Percentiles rank a stretch among this genome's conserved stretches.
Evolutionary conservation across 2,797 vertebrate genomes (phyloP).

Genomic region (Denticeps clupeoides): DNA sequence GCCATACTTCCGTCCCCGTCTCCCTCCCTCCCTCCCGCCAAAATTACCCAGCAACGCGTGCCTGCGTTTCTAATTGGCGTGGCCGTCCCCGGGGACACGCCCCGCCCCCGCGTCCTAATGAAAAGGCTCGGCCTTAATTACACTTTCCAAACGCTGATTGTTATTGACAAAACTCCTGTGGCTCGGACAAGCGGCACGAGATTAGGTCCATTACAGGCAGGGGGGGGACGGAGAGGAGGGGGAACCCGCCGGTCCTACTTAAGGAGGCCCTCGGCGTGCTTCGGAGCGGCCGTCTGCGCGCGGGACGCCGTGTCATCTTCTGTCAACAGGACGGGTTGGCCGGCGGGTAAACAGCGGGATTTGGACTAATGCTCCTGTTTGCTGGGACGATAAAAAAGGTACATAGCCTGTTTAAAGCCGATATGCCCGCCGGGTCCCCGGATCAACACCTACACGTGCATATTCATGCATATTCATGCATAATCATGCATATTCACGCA

Average conservation of each 20-base stretch:
- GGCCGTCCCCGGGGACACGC: slow-evolving; percentile 66
- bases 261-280: slow-evolving; percentile 45
- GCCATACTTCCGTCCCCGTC: slow-evolving; percentile 8
- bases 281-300: slow-evolving; percentile 51
- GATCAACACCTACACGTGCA: slow-evolving; percentile 50
- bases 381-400: slow-evolving; percentile 60
- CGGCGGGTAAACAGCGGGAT: slow-evolving; percentile 60
- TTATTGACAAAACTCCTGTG: slow-evolving; percentile 83
- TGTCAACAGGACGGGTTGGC: slow-evolving; percentile 51
- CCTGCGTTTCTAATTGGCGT: slow-evolving; percentile 77
- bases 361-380: slow-evolving; percentile 65
- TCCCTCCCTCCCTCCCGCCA: slow-evolving; percentile 52
- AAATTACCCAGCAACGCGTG: slow-evolving; percentile 76
- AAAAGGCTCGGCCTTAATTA: slow-evolving; percentile 83
- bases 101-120: slow-evolving; percentile 71
- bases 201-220: slow-evolving; percentile 80
- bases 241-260: slow-evolving; percentile 48
- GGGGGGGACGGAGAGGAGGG: slow-evolving; percentile 50
- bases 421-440: slow-evolving; percentile 51
- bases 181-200: slow-evolving; percentile 74
- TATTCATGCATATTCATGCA: slow-evolving; percentile 30
- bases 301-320: slow-evolving; percentile 61
- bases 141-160: slow-evolving; percentile 80
- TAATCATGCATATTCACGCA: too few relatives aligned
- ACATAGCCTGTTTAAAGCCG: slow-evolving; percentile 70